These are phyloP conservation scores for Prostheceraeus crozeri DNA, from an alignment of 2,888 invertebrate species.

Conservation along the genomic window DNA sequence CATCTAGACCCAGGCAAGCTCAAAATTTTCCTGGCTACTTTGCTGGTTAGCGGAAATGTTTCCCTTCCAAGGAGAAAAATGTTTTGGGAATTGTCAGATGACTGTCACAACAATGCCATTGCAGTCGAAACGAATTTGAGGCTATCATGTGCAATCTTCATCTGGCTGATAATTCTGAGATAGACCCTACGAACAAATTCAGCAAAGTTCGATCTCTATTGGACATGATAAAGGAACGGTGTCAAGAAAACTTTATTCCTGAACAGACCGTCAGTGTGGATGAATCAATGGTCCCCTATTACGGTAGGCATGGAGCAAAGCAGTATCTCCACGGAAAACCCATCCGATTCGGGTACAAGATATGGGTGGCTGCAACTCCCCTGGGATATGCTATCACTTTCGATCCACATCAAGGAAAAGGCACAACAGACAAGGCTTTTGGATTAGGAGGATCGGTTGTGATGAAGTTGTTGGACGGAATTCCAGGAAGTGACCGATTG, in stretches of 20 bases:
- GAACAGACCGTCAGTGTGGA: constrained; percentile 43
- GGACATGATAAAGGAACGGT: constrained; percentile 32
- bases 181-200: constrained; percentile 39
- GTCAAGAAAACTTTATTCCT: constrained; percentile 27
- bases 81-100: constrained; percentile 36
- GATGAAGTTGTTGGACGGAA: not conserved
- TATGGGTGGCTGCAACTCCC: constrained; percentile 39
- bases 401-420: not conserved
- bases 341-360: constrained; percentile 39
- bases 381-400: constrained; percentile 1
- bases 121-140: constrained; percentile 36
- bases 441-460: not conserved
- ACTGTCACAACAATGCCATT: constrained; percentile 36
- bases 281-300: constrained; percentile 53
- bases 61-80: constrained; percentile 30
- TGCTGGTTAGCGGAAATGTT: constrained; percentile 39
- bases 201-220: constrained; percentile 38
- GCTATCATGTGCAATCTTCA: constrained; percentile 40
- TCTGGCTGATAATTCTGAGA: constrained; percentile 28
- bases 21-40: constrained; percentile 31
- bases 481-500: not conserved
- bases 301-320: constrained; percentile 43
- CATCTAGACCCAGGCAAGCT: not conserved
- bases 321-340: constrained; percentile 20
- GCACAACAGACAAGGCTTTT: not conserved